Base-by-base conservation (phyloP, 2,113 vertebrate genomes). In the Lepisosteus oculatus region DNA sequence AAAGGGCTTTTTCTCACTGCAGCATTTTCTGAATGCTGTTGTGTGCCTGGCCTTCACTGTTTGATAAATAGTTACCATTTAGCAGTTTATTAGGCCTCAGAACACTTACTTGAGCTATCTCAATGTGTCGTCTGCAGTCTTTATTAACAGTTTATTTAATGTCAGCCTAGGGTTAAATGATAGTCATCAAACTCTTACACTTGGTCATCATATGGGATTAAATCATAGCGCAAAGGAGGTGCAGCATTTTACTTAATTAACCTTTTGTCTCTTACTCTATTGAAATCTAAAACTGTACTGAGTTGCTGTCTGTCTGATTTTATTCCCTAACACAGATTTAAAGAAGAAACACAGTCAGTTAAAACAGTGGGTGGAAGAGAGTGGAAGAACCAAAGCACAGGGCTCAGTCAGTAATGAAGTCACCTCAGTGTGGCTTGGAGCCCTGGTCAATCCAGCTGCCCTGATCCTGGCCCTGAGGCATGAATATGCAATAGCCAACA, bases 221-320 rank as follows among this genome's bases (percentile, higher is more conserved):
- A 77, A 65, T 75, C 43, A 79, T 45, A 72, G 67, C 51, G 45
- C 43, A 43, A 73, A 70, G 67, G 69, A 80, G 68, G 11, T 61
- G 69, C 47, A 12, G 51, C 44, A 13, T 62, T 44, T 71, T 6
- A 72, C 69, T 76, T 82, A 78, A 83, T 83, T 84, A 81, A 81
- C 74, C 73, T 81, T 73, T 78, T 77, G 75, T 78, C 77, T 72
- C 66, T 67, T 72, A 70, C 67, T 65, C 74, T 74, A 69, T 82
- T 80, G 70, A 80, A 74, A 77, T 76, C 59, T 64, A 67, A 68
- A 74, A 73, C 70, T 74, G 59, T 56, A 67, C 72, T 67, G 42
- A 17, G 54, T 61, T 51, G 9, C 8, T 57, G 54, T 14, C 56
- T 63, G 14, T 63, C 71, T 65, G 6, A 13, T 44, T 61, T 17